These are phyloP conservation scores for Lathamus discolor DNA, from an alignment of 2,113 vertebrate genomes.

Conservation along the genomic window DNA sequence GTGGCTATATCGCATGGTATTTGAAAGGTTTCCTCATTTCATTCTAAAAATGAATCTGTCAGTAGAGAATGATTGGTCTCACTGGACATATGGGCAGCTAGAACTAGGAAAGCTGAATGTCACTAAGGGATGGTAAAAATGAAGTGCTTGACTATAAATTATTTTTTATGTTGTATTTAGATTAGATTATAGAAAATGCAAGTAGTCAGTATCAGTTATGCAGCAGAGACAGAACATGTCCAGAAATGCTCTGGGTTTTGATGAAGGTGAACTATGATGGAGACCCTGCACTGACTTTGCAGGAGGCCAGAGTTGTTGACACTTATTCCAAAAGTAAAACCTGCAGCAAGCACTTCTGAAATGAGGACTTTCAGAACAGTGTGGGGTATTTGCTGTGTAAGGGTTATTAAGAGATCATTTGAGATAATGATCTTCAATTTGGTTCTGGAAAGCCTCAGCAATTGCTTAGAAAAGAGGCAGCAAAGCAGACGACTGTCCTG, in stretches of 20 bases:
- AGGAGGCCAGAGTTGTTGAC: neutral
- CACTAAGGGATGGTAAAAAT: slow-evolving; percentile 10
- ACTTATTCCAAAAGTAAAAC: neutral
- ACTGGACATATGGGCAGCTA: slow-evolving; percentile 27
- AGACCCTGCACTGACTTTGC: neutral
- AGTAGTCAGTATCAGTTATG: neutral
- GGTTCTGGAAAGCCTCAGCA: neutral
- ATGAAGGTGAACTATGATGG: neutral
- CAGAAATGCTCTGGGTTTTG: neutral
- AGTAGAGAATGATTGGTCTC: slow-evolving; percentile 30
- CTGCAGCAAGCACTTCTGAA: neutral
- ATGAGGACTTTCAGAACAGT: neutral
- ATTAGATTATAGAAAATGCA: slow-evolving; percentile 11
- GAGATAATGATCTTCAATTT: slow-evolving; percentile 20
- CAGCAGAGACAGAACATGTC: neutral
- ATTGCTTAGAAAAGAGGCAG: neutral
- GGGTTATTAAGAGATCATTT: slow-evolving; percentile 8
- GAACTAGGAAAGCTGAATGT: slow-evolving; percentile 27
- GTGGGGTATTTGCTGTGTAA: neutral
- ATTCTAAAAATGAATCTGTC: slow-evolving; percentile 37
- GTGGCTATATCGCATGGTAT: neutral
- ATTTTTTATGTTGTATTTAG: slow-evolving; percentile 30
- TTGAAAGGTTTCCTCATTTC: slow-evolving; percentile 39
- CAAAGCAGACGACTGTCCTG: neutral
- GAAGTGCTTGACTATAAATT: slow-evolving; percentile 11